Evolutionary conservation across 64 coral and sea anemone species (phyloP), one percentile per base, ranked within the genome.

Genomic region (Dendronephthya gigantea): DNA sequence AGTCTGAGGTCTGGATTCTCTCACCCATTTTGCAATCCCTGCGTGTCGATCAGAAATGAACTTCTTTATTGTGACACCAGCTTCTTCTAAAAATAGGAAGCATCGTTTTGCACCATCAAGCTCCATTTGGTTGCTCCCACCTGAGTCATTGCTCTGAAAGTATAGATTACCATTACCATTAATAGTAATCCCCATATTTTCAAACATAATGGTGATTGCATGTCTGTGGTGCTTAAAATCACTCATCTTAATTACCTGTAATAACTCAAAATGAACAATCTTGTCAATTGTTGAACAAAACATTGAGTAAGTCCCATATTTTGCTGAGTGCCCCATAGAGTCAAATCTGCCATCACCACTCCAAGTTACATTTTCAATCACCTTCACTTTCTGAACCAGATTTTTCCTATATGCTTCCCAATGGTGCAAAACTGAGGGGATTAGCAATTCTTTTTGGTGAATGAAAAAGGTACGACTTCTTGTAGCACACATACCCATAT

Each of bases 81-180:
- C 81, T 9, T 5, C 31, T 47, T 82, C 35, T 6, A 82, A 47
- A 47, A 37, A 39, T 9, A n/a, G 1, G 15, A 82, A 82, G 34
- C 31, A 82, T 4, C 25, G 36, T 13, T 82, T 38, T 36, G 81
- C 81, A 23, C 81, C 81, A 14, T 38, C 43, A 9, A 82, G 35
- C 35, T 37, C 81, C 81, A 82, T 82, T 33, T 82, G 36, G 9
- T 38, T 36, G 32, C 81, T 82, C 19, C 81, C 25, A 9, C 43
- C 43, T n/a, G 35, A n/a, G 13, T 82, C 11, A 39, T 82, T 82
- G 56, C 83, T 84, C 90, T 91, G 51, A 19, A 58, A n/a, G 51
- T 58, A n/a, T n/a, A n/a, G n/a, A n/a, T n/a, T n/a, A n/a, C n/a
- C n/a, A n/a, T n/a, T n/a, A 55, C 23, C n/a, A n/a, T n/a, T n/a